These are phyloP conservation scores for Pycnomerus fuliginosus DNA, from an alignment of 2,888 invertebrate genomes.

Conservation along the genomic window DNA sequence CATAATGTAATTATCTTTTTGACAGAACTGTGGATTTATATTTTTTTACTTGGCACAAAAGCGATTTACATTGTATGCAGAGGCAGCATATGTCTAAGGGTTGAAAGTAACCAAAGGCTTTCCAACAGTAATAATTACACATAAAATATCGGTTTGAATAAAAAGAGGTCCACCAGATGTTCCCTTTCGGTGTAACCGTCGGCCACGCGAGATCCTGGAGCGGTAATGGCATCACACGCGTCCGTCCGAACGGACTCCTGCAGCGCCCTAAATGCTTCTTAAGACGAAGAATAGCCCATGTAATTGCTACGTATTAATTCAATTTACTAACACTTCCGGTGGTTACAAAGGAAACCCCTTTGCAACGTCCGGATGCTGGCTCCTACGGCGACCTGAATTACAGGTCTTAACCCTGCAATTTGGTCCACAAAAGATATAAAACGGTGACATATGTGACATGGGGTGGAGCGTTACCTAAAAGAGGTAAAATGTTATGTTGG, in stretches of 20 bases:
- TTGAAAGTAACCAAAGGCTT: constrained; percentile 19
- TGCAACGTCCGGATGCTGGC: constrained; percentile 46
- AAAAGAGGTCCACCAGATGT: constrained; percentile 20
- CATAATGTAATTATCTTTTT: too few relatives aligned
- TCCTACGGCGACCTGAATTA: constrained; percentile 49
- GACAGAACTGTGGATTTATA: too few relatives aligned
- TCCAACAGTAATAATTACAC: constrained; percentile 24
- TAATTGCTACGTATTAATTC: constrained; percentile 56
- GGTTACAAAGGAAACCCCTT: constrained; percentile 47
- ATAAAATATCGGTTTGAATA: constrained; percentile 24
- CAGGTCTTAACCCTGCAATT: constrained; percentile 52
- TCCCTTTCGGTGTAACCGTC: constrained; percentile 33
- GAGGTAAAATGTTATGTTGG: constrained; percentile 35
- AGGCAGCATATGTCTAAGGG: constrained; percentile 21
- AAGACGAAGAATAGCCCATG: constrained; percentile 50
- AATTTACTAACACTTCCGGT: constrained; percentile 53
- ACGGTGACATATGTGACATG: constrained; percentile 46
- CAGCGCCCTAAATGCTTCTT: constrained; percentile 51
- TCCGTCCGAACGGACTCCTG: constrained; percentile 42
- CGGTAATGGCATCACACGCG: constrained; percentile 47
- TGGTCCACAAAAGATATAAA: constrained; percentile 44
- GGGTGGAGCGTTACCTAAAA: constrained; percentile 41
- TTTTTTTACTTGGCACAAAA: not conserved
- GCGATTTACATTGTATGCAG: constrained; percentile 3
- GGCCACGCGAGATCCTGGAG: constrained; percentile 48